Percentiles rank a stretch among this genome's conserved stretches.
These are phyloP conservation scores for Nomada fucata DNA, from an alignment of 2,888 invertebrate species.

Conservation along the genomic window DNA sequence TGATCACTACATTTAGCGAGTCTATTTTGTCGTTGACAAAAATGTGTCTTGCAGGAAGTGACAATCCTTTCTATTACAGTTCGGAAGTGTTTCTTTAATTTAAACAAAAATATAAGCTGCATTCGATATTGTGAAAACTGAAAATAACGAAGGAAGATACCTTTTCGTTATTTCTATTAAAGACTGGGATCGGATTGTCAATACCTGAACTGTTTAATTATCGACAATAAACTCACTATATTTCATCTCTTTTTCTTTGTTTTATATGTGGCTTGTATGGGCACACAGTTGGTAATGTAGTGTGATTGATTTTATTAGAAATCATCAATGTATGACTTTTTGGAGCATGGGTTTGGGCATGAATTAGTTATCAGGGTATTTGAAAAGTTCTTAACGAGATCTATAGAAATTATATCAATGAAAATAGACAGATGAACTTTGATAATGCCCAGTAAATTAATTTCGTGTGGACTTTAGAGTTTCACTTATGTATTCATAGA, in stretches of 20 bases:
- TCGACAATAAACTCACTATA: constrained; percentile 43
- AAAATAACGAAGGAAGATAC: too few relatives aligned
- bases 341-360: constrained; percentile 47
- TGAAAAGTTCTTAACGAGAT: background rate
- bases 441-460: background rate
- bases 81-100: background rate
- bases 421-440: constrained; percentile 1
- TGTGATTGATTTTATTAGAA: constrained; percentile 67
- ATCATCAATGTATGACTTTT: constrained; percentile 47
- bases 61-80: background rate
- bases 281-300: constrained; percentile 80
- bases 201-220: constrained; percentile 2
- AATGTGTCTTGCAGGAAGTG: constrained; percentile 15
- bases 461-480: constrained; percentile 11
- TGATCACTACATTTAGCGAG: background rate
- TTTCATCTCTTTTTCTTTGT: constrained; percentile 69
- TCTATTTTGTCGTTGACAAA: constrained; percentile 14
- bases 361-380: constrained; percentile 13
- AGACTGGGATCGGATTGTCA: constrained; percentile 13
- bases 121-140: too few relatives aligned
- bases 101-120: background rate
- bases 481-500: background rate
- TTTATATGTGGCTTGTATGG: constrained; percentile 76
- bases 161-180: background rate
- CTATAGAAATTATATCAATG: background rate